A percentile compares a stretch with the other conserved stretches of the same genome.
These are phyloP conservation scores for Calidris pygmaea DNA, from an alignment of 2,113 vertebrate genomes.

Conservation along the genomic window DNA sequence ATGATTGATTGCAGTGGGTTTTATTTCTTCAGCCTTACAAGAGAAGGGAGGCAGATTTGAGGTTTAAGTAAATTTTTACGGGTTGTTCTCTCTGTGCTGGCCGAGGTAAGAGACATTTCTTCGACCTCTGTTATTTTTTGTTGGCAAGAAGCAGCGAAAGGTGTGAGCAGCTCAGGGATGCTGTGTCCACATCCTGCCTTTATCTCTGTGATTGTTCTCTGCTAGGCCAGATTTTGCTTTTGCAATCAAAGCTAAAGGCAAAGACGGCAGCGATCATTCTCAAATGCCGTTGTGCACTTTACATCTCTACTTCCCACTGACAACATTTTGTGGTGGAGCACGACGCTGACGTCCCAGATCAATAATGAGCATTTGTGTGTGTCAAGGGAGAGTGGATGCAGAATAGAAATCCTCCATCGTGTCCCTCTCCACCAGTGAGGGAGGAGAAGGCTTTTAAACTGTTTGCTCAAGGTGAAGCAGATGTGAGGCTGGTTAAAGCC, in stretches of 20 bases:
- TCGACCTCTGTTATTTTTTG: neutral
- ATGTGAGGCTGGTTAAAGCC: neutral
- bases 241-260: slow-evolving; percentile 13
- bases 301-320: neutral
- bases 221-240: neutral
- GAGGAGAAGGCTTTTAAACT: neutral
- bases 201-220: neutral
- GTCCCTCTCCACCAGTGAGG: neutral
- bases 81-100: neutral
- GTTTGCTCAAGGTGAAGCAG: neutral
- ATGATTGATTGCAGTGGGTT: neutral
- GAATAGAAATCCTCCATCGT: neutral
- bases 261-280: neutral
- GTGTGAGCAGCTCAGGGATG: neutral
- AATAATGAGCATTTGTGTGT: neutral
- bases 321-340: neutral
- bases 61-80: neutral
- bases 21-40: neutral
- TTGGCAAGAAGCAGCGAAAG: neutral
- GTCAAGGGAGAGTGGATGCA: neutral
- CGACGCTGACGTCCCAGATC: neutral
- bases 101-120: neutral
- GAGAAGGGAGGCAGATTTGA: neutral
- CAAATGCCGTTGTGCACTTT: neutral
- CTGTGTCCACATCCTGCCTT: neutral